These are phyloP conservation scores for Pseudomyrmex pallidus DNA, from an alignment of 1,140 invertebrate genomes.

Conservation along the genomic window DNA sequence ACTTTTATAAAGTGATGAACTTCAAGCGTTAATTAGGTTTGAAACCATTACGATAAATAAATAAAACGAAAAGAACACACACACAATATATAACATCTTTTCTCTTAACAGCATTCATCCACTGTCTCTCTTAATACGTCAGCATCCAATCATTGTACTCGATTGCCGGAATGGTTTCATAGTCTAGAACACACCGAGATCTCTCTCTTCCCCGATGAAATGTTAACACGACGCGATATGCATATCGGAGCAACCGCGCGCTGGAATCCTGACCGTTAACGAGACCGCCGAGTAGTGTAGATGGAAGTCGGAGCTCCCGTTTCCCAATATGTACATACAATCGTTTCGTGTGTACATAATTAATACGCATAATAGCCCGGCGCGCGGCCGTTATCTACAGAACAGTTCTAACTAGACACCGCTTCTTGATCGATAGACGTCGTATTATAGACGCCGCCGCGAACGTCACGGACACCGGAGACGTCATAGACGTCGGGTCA, in stretches of 20 bases:
- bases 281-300: conserved; percentile 14
- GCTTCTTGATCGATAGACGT: conserved; percentile 43
- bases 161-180: conserved; percentile 22
- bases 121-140: conserved; percentile 1
- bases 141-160: background rate
- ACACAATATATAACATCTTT: background rate
- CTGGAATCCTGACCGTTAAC: conserved; percentile 19
- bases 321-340: background rate
- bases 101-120: background rate
- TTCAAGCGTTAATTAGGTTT: background rate
- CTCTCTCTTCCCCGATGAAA: conserved; percentile 5
- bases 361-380: conserved; percentile 28
- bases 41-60: no score
- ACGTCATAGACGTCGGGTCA: conserved; percentile 50
- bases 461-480: conserved; percentile 51
- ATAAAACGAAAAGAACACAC: no score
- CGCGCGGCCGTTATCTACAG: conserved; percentile 20
- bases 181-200: conserved; percentile 21
- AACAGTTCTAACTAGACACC: conserved; percentile 17
- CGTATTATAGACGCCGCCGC: conserved; percentile 36
- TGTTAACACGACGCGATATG: conserved; percentile 33
- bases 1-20: background rate
- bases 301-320: background rate
- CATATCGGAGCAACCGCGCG: background rate
- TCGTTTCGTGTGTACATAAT: conserved; percentile 46